Evolutionary conservation across 2,888 invertebrate species (phyloP).

Genomic region (Steinernema hermaphroditum): DNA sequence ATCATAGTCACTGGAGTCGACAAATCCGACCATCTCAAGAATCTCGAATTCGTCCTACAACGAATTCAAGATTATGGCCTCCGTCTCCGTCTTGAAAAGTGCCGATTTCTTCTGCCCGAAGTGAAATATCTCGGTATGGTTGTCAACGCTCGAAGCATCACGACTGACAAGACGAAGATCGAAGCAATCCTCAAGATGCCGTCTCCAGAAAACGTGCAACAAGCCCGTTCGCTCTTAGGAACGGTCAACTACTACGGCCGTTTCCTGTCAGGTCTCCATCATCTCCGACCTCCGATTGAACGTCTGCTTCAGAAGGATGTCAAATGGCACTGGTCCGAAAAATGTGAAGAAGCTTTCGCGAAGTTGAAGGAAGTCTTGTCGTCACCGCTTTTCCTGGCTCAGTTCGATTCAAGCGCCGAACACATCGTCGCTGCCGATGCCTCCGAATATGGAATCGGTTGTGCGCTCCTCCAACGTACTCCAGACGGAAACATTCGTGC

Average conservation of each 20-base stretch:
- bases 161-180: conserved; percentile 41
- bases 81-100: conserved; percentile 44
- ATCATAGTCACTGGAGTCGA: conserved; percentile 40
- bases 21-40: conserved; percentile 36
- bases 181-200: conserved; percentile 39
- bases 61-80: conserved; percentile 43
- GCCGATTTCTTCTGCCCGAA: conserved; percentile 38
- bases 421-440: conserved; percentile 67
- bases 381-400: conserved; percentile 52
- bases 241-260: conserved; percentile 40
- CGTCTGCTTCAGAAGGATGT: conserved; percentile 40
- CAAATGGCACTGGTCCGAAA: conserved; percentile 41
- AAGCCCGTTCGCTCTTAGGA: conserved; percentile 35
- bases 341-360: conserved; percentile 39
- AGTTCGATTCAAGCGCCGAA: conserved; percentile 61
- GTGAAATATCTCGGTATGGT: conserved; percentile 46
- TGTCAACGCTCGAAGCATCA: conserved; percentile 38
- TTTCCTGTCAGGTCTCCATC: conserved; percentile 35
- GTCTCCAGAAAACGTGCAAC: conserved; percentile 25
- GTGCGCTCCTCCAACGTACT: conserved; percentile 49
- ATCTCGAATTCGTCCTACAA: conserved; percentile 36
- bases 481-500: conserved; percentile 55
- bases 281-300: conserved; percentile 46
- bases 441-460: conserved; percentile 63
- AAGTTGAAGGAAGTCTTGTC: conserved; percentile 51